Evolutionary conservation across 2,113 vertebrate genomes (phyloP).

Genomic region (Enhydra lutris): DNA sequence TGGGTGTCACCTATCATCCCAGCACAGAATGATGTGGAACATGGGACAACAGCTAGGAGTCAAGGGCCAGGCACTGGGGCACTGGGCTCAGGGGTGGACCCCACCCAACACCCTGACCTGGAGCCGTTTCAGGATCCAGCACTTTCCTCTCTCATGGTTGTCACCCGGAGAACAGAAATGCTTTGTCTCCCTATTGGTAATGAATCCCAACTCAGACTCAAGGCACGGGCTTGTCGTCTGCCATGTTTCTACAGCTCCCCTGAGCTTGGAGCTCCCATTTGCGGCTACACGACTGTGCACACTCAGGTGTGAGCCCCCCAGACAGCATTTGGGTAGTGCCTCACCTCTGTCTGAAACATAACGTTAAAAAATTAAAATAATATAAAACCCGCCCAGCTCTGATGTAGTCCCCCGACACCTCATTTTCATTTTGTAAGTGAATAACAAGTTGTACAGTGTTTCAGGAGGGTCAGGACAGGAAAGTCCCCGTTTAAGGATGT

Average conservation of each 20-base stretch:
- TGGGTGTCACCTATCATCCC: background rate
- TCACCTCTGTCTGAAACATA: background rate
- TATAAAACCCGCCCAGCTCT: background rate
- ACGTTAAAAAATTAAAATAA: background rate
- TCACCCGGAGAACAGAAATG: background rate
- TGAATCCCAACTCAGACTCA: background rate
- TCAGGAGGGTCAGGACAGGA: background rate
- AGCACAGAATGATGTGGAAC: background rate
- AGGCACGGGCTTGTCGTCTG: fast-evolving
- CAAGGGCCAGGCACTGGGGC: background rate
- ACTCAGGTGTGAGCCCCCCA: background rate
- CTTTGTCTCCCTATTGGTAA: background rate
- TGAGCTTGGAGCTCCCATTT: no score
- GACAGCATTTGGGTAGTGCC: no score
- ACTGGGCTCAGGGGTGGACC: fast-evolving
- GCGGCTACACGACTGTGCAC: fast-evolving
- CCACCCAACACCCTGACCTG: background rate
- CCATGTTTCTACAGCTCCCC: background rate
- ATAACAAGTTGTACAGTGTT: background rate
- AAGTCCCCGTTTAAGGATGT: background rate
- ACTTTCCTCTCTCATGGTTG: background rate
- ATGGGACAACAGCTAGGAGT: no score
- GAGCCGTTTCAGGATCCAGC: background rate
- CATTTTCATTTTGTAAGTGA: background rate
- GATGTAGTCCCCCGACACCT: background rate